Evolutionary conservation across 2,888 invertebrate genomes (phyloP).

Genomic region (Blastobasis lacticolella): DNA sequence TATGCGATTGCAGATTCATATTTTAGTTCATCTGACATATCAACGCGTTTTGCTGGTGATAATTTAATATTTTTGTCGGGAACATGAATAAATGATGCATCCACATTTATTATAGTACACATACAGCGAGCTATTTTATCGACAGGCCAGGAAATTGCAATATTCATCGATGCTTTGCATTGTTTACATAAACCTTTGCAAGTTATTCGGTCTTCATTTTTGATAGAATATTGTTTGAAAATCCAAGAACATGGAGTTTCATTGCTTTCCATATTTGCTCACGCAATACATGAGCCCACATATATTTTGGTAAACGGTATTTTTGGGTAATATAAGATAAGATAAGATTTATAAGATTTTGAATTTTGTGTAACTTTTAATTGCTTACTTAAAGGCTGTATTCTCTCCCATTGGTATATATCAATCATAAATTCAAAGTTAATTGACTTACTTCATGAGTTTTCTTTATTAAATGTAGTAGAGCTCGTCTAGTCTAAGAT

Average conservation of each 20-base stretch:
- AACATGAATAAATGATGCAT: constrained; percentile 7
- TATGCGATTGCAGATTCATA: constrained; percentile 6
- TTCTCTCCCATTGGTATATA: too few relatives aligned
- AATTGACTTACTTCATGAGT: too few relatives aligned
- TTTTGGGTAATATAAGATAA: background rate
- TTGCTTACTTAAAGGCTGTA: too few relatives aligned
- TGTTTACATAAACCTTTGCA: constrained; percentile 10
- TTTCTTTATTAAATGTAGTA: too few relatives aligned
- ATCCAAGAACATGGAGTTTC: constrained; percentile 3
- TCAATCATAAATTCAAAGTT: too few relatives aligned
- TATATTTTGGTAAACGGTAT: constrained; percentile 1
- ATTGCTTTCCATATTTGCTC: constrained; percentile 3
- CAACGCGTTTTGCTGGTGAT: constrained; percentile 8
- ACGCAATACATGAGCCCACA: constrained; percentile 4
- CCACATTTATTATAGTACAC: constrained; percentile 4
- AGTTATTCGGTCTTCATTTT: constrained; percentile 3
- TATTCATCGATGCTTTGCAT: constrained; percentile 8
- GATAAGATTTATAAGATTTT: too few relatives aligned
- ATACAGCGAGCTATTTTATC: constrained; percentile 9
- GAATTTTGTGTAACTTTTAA: too few relatives aligned
- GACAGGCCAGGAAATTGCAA: constrained; percentile 8
- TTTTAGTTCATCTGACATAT: constrained; percentile 8
- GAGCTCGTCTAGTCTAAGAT: too few relatives aligned
- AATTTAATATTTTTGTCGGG: constrained; percentile 7
- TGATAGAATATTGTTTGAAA: constrained; percentile 4